These are phyloP conservation scores for Saturnia pavonia DNA, from an alignment of 2,888 invertebrate genomes.

Conservation along the genomic window DNA sequence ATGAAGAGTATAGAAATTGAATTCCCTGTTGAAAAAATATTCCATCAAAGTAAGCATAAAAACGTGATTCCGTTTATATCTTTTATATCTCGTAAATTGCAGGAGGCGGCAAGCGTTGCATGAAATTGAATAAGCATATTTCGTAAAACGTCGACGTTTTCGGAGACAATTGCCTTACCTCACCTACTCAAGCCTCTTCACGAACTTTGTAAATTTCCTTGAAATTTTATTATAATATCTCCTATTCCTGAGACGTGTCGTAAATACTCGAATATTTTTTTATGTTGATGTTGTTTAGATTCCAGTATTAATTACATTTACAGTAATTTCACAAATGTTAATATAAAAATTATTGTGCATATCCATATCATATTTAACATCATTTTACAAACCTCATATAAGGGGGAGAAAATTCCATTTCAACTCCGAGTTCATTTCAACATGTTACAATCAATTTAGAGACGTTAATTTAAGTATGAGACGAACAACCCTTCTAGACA, in stretches of 20 bases:
- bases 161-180: constrained; percentile 82
- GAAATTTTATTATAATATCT: constrained; percentile 77
- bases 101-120: constrained; percentile 82
- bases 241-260: constrained; percentile 61
- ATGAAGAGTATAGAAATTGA: constrained; percentile 75
- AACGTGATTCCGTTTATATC: constrained; percentile 82
- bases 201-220: constrained; percentile 81
- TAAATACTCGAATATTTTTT: constrained; percentile 39
- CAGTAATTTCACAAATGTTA: neutral
- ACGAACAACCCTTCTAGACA: constrained; percentile 55
- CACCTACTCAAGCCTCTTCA: constrained; percentile 78
- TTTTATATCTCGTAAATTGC: constrained; percentile 83
- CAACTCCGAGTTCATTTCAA: neutral
- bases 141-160: constrained; percentile 82
- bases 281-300: neutral
- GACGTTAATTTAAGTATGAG: constrained; percentile 27
- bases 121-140: constrained; percentile 83
- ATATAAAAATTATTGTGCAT: neutral
- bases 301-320: too few relatives aligned
- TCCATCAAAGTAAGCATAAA: constrained; percentile 82
- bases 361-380: neutral
- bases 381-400: neutral
- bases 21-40: constrained; percentile 79
- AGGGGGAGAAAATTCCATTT: neutral
- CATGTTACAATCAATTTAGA: constrained; percentile 22